phyloP scores from a whole-genome alignment of 2,113 vertebrate genomes.

The Hydrochoerus hydrochaeris region DNA sequence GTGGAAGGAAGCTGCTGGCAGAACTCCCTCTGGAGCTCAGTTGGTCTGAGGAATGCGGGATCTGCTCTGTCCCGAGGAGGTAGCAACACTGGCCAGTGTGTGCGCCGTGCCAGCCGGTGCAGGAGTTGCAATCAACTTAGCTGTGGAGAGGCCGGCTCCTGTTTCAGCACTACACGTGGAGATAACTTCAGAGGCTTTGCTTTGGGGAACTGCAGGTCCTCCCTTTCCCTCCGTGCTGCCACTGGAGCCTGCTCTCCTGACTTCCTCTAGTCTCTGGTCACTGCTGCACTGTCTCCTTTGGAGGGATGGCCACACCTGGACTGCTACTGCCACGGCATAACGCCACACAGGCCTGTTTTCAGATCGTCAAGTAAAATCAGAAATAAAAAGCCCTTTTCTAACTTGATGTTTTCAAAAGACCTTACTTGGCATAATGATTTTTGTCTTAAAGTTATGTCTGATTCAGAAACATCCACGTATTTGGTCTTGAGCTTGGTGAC shows the following conservation, averaged over 20 bases:
- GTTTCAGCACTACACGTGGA: slow-evolving; percentile 34
- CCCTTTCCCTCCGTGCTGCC: neutral
- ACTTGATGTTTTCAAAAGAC: slow-evolving; percentile 76
- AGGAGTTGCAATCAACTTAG: slow-evolving; percentile 62
- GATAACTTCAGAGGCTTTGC: slow-evolving; percentile 46
- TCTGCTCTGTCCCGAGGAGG: slow-evolving; percentile 76
- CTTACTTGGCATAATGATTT: slow-evolving; percentile 66
- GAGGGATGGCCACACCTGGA: neutral
- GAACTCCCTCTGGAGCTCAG: slow-evolving; percentile 75
- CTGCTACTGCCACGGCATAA: neutral
- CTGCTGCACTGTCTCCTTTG: neutral
- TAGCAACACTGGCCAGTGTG: slow-evolving; percentile 71
- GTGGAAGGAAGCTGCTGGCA: slow-evolving; percentile 78
- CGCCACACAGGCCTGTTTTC: neutral
- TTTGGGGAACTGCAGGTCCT: neutral
- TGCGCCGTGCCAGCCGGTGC: slow-evolving; percentile 61
- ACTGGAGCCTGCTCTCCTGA: neutral
- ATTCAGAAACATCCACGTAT: slow-evolving; percentile 75
- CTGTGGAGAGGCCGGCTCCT: slow-evolving; percentile 22
- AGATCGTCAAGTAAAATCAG: slow-evolving; percentile 62
- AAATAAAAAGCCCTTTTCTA: slow-evolving; percentile 70
- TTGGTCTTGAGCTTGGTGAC: slow-evolving; percentile 81
- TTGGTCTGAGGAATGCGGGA: slow-evolving; percentile 67
- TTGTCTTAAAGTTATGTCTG: slow-evolving; percentile 39
- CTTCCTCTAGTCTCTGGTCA: neutral